Evolutionary conservation across 2,797 vertebrate genomes (phyloP), one percentile per base, ranked within the genome.

Genomic region (Tenualosa ilisha): DNA sequence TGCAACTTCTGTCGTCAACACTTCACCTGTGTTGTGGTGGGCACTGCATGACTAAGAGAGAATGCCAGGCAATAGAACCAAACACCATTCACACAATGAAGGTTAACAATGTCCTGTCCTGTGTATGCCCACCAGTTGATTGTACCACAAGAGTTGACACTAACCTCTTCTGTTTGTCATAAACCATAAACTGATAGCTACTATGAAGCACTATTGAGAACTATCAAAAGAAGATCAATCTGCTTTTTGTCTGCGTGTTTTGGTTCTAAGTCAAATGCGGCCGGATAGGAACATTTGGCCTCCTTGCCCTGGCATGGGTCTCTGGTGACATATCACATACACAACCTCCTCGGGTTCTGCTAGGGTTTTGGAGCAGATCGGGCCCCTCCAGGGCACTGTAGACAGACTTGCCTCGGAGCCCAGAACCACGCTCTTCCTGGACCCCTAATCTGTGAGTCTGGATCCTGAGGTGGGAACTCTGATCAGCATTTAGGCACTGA

Each of bases 391-490:
- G 12, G 37, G 37, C 37, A 40, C 3, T 43, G 40, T 1, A 40
- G 20, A 43, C 37, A 3, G 40, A 46, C 17, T 7, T 6, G 13
- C 12, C 26, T 12, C 13, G 15, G 26, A 72, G 40, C 26, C 31
- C 26, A 37, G 26, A 72, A 72, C 26, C 65, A 37, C 11, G 12
- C 6, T 13, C 12, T 1, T n/a, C n/a, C 91, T 93, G 92, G 94
- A 93, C 88, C 86, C 90, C 86, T 84, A 92, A 90, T 90, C 91
- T 93, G 91, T 86, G 84, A 92, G 89, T 90, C 91, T 93, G 91
- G 65, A 72, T 72, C 13, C 65, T 88, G 88, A 92, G 93, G 89
- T 90, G 92, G 89, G 86, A 88, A 59, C 90, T 85, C 89, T 89
- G 88, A 86, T 85, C 51, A 91, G 91, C 84, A 31, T 59, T 24